Evolutionary conservation across 2,797 vertebrate species (phyloP).

Genomic region (Mormyrus hasselquistii): DNA sequence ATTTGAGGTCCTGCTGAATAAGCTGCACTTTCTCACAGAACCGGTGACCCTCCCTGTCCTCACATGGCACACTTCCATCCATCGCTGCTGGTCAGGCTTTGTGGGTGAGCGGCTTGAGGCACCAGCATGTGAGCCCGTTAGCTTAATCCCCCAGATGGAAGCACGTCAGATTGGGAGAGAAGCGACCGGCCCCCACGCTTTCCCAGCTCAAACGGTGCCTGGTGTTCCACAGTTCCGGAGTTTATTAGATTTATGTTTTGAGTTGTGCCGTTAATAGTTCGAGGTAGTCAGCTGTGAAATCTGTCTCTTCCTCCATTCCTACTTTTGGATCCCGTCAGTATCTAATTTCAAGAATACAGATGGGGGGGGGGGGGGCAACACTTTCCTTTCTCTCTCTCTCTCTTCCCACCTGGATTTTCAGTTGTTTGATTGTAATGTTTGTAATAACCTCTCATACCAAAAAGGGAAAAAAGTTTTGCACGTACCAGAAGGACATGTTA

Average conservation of each 20-base stretch:
- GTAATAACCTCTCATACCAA: slow-evolving; percentile 6
- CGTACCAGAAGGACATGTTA: not conserved
- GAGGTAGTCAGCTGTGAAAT: not conserved
- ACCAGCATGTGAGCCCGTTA: not conserved
- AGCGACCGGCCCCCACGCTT: not conserved
- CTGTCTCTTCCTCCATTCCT: not conserved
- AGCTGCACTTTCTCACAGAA: not conserved
- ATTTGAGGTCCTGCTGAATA: not conserved
- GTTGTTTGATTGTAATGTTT: not conserved
- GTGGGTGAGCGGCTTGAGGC: not conserved
- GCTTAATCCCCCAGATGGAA: not conserved
- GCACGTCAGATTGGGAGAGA: not conserved
- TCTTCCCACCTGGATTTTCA: not conserved
- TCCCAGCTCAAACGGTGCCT: not conserved
- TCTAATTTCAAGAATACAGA: not conserved
- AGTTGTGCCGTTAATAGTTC: not conserved
- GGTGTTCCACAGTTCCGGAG: not conserved
- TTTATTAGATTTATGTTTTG: not conserved
- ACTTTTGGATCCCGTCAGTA: not conserved
- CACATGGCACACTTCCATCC: not conserved
- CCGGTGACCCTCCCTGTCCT: not conserved
- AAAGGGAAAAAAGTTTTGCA: not conserved
- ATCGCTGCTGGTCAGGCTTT: not conserved
- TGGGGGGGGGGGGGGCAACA: not conserved
- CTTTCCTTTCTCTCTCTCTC: not conserved